These are phyloP conservation scores for Apodemia zela DNA, from an alignment of 2,888 invertebrate genomes.

Conservation along the genomic window DNA sequence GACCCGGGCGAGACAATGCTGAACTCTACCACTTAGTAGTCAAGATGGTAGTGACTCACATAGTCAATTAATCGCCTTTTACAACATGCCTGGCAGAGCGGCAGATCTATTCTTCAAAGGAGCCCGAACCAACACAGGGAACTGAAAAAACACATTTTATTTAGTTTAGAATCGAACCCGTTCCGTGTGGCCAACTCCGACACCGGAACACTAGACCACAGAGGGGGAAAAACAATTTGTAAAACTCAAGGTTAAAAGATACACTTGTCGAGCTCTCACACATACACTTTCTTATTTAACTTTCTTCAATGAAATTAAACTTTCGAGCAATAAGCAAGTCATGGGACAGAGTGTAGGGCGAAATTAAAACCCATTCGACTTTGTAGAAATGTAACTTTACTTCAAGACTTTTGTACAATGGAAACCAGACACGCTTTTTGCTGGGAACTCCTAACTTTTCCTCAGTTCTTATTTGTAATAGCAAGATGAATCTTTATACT, in stretches of 20 bases:
- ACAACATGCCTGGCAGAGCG: no score
- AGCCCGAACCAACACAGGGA: no score
- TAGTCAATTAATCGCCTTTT: no score
- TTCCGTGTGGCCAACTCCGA: no score
- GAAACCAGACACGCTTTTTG: slow-evolving; percentile 12
- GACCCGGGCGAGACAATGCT: no score
- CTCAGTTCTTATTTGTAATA: slow-evolving; percentile 17
- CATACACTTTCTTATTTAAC: not conserved
- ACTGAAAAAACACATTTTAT: no score
- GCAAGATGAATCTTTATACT: slow-evolving; percentile 10
- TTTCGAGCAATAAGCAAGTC: slow-evolving; percentile 6
- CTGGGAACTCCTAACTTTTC: slow-evolving; percentile 17
- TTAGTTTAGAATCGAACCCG: no score
- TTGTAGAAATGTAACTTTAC: slow-evolving; percentile 13
- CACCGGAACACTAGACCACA: no score
- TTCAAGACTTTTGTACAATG: slow-evolving; percentile 15
- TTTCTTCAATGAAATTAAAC: not conserved
- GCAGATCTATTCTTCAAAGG: no score
- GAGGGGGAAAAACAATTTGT: no score
- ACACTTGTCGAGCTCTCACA: not conserved
- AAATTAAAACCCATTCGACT: slow-evolving; percentile 16
- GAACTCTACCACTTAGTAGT: no score
- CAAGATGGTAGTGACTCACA: no score
- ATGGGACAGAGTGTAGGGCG: not conserved
- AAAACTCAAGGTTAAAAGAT: not conserved